Percentiles rank a stretch among this genome's conserved stretches.
Evolutionary conservation across 2,113 vertebrate genomes (phyloP).

Genomic region (Trichechus manatus): DNA sequence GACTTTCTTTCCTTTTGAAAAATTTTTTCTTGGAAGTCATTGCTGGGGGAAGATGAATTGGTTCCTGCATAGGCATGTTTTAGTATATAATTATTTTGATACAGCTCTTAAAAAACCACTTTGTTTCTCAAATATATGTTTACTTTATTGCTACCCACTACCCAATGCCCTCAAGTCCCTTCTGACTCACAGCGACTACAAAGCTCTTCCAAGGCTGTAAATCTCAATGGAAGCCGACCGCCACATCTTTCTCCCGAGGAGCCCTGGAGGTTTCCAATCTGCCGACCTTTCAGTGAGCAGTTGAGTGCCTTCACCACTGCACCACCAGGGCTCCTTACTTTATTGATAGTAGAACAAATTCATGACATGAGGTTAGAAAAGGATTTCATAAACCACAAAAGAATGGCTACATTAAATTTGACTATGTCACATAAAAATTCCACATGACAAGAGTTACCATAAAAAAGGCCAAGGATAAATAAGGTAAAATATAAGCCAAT

Average conservation of each 20-base stretch:
- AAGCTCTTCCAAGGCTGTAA: too few species aligned
- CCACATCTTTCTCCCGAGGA: too few species aligned
- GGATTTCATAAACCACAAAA: neutral
- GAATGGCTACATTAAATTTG: neutral
- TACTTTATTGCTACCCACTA: neutral
- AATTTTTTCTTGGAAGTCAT: neutral
- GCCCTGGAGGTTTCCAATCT: too few species aligned
- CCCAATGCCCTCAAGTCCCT: too few species aligned
- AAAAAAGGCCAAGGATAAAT: neutral
- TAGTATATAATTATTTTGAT: neutral
- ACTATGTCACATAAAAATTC: neutral
- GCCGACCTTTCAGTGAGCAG: too few species aligned
- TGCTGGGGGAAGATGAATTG: neutral
- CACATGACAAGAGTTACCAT: neutral
- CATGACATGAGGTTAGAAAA: neutral
- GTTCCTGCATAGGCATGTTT: neutral
- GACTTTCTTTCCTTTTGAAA: neutral
- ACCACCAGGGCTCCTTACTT: neutral
- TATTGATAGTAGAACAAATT: neutral
- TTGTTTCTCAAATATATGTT: neutral
- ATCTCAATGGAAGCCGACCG: too few species aligned
- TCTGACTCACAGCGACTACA: too few species aligned
- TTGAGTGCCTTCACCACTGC: too few species aligned
- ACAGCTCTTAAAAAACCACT: neutral
- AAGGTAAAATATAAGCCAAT: neutral